Conservation (phyloP, 2,797 vertebrate species). For the Microctenopoma lineatum region DNA sequence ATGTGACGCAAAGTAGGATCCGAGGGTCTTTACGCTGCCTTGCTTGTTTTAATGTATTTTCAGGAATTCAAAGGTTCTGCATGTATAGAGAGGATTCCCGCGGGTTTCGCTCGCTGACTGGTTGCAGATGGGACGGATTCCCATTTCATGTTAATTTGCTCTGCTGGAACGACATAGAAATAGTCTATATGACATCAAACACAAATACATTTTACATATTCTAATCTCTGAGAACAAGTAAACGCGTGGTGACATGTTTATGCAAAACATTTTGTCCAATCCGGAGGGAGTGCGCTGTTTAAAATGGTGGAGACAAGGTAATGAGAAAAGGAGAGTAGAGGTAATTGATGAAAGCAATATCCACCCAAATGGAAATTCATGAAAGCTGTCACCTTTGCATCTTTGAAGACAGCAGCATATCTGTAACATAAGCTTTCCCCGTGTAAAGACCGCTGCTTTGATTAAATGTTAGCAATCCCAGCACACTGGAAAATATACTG, state of each 20-base stretch:
- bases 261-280: conserved; percentile 28
- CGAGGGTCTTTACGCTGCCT: conserved; percentile 58
- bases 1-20: conserved; percentile 49
- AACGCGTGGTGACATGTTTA: conserved; percentile 13
- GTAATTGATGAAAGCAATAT: conserved; percentile 78
- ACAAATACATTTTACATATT: conserved; percentile 73
- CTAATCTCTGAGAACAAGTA: conserved; percentile 41
- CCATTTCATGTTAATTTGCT: conserved; percentile 73
- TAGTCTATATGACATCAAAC: conserved; percentile 47
- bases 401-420: conserved; percentile 80
- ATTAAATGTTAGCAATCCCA: conserved; percentile 69
- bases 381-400: conserved; percentile 76
- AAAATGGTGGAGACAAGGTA: conserved; percentile 54
- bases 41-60: conserved; percentile 65
- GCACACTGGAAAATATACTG: conserved; percentile 76
- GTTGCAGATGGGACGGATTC: conserved; percentile 59
- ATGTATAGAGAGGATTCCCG: conserved; percentile 66
- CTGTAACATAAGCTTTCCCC: conserved; percentile 77
- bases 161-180: conserved; percentile 57
- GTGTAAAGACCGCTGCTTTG: conserved; percentile 63
- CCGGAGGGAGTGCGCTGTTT: conserved; percentile 27
- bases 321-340: conserved; percentile 41
- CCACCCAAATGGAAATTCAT: conserved; percentile 74
- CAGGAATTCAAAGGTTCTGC: conserved; percentile 56
- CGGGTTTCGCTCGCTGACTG: conserved; percentile 55